Percentiles rank a stretch among this genome's conserved stretches.
phyloP scores from a whole-genome alignment of 2,113 vertebrate genomes.

The Pelusios castaneus region DNA sequence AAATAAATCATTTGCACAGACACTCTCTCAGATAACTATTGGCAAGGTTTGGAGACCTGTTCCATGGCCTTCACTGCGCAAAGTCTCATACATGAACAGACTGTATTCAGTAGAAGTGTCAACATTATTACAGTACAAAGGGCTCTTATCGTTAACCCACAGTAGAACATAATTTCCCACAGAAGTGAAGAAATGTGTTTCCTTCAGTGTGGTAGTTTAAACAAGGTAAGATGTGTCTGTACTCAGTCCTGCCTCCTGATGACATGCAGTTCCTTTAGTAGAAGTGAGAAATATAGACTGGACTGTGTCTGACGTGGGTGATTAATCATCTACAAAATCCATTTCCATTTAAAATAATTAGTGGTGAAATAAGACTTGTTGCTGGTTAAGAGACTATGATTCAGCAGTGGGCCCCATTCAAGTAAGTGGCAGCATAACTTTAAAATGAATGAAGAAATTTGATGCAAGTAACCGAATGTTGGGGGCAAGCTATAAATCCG shows the following conservation, averaged over 20 bases:
- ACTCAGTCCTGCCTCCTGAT: background rate
- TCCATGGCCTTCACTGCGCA: rapidly evolving
- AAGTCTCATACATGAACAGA: rapidly evolving
- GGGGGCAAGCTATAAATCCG: background rate
- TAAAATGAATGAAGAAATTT: background rate
- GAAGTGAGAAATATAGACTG: rapidly evolving
- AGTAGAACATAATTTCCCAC: background rate
- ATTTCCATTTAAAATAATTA: background rate
- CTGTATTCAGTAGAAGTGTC: background rate
- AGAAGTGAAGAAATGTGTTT: background rate
- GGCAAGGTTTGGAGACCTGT: background rate
- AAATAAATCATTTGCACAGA: background rate
- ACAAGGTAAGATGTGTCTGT: background rate
- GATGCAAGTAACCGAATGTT: background rate
- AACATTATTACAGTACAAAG: background rate
- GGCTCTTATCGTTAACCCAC: background rate
- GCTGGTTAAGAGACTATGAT: background rate
- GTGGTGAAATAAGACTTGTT: background rate
- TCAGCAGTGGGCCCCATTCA: background rate
- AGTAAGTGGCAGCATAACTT: background rate
- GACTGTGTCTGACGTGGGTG: background rate
- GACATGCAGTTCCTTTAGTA: background rate
- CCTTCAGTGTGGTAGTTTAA: background rate
- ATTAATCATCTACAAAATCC: background rate
- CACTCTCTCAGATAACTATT: background rate